phyloP scores from a whole-genome alignment of 2,888 invertebrate genomes.

The Ditylenchus weischeri region DNA sequence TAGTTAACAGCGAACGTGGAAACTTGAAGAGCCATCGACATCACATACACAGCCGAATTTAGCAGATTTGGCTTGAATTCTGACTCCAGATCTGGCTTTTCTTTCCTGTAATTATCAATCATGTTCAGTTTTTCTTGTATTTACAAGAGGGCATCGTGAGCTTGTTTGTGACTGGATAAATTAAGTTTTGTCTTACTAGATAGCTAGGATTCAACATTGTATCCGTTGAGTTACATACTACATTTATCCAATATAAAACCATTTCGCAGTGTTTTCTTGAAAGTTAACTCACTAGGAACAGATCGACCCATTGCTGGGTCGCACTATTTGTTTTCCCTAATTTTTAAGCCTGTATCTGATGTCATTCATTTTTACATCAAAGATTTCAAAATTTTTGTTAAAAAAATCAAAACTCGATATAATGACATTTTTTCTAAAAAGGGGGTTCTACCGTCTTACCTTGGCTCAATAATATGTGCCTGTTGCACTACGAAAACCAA shows the following conservation, averaged over 20 bases:
- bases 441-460: constrained; percentile 28
- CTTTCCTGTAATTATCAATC: constrained; percentile 38
- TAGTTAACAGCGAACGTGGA: constrained; percentile 99
- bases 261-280: too few species aligned
- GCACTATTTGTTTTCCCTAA: not conserved
- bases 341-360: not conserved
- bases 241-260: too few species aligned
- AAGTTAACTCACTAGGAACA: too few species aligned
- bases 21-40: constrained; percentile 92
- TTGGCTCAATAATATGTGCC: constrained; percentile 58
- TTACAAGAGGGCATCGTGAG: not conserved
- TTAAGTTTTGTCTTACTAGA: constrained; percentile 13
- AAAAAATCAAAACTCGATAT: not conserved
- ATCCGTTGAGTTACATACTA: too few species aligned
- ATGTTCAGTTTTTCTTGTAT: too few species aligned
- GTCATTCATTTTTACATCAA: not conserved
- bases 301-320: too few species aligned
- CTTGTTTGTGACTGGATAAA: not conserved
- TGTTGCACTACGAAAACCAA: constrained; percentile 77
- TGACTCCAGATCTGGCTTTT: constrained; percentile 53
- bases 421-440: constrained; percentile 4
- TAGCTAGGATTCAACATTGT: too few species aligned
- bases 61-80: constrained; percentile 84
- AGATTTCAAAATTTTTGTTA: constrained; percentile 15
- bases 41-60: constrained; percentile 96